phyloP scores from a whole-genome alignment of 1,140 invertebrate genomes.

The Drosophila equinoxialis region DNA sequence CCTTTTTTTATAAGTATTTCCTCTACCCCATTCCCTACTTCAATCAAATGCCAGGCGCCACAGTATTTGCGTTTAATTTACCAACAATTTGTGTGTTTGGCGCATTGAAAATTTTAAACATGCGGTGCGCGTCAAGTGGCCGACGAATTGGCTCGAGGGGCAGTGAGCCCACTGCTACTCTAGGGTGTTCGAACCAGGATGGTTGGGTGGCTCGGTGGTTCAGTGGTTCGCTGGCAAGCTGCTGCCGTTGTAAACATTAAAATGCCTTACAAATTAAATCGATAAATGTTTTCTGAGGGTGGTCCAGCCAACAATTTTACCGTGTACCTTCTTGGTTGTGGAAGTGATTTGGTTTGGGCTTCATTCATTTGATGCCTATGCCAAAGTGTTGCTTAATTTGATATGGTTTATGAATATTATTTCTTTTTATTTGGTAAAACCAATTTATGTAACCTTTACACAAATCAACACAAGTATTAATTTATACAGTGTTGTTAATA shows the following conservation, averaged over 20 bases:
- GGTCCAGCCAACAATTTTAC: not conserved
- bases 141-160: constrained; percentile 40
- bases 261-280: constrained; percentile 24
- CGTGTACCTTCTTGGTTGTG: not conserved
- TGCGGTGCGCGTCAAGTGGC: constrained; percentile 59
- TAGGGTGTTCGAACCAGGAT: too few species aligned
- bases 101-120: constrained; percentile 58
- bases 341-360: not conserved
- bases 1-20: not conserved
- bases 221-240: not conserved
- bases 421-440: not conserved
- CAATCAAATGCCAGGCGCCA: constrained; percentile 60
- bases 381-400: not conserved
- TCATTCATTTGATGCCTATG: not conserved
- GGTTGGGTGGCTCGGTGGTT: too few species aligned
- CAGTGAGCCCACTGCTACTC: not conserved
- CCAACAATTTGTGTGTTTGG: constrained; percentile 60
- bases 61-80: constrained; percentile 63
- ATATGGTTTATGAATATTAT: constrained; percentile 8
- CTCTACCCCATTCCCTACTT: constrained; percentile 26
- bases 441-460: not conserved
- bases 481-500: too few species aligned
- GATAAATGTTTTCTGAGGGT: constrained; percentile 7
- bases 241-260: constrained; percentile 25
- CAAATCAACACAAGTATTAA: too few species aligned